A percentile compares a stretch with the other conserved stretches of the same genome.
phyloP scores from a whole-genome alignment of 2,888 invertebrate species.

The Hydropsyche betteni region DNA sequence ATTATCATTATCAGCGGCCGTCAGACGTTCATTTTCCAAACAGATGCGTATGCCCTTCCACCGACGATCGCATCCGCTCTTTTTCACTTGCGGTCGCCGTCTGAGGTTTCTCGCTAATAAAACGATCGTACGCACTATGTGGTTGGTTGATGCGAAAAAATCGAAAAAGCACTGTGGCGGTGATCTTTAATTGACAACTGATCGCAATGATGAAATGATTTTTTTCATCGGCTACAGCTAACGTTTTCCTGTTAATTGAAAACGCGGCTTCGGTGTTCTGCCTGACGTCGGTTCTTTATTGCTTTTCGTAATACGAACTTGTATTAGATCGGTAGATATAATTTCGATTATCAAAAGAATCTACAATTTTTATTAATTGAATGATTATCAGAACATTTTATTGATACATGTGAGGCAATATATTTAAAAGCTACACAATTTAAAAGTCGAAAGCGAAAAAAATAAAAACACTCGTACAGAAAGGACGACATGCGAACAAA shows the following conservation, averaged over 20 bases:
- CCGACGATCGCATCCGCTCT: constrained; percentile 18
- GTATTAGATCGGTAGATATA: too few species aligned
- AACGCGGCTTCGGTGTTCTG: too few species aligned
- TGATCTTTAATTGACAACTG: too few species aligned
- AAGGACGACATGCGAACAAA: constrained; percentile 23
- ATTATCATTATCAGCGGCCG: constrained; percentile 31
- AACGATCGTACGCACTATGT: constrained; percentile 17
- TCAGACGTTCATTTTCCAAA: constrained; percentile 28
- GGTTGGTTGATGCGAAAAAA: constrained; percentile 18
- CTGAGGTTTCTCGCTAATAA: constrained; percentile 29
- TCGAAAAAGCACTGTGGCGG: background rate
- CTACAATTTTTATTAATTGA: too few species aligned
- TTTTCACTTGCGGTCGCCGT: constrained; percentile 16
- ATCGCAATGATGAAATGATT: too few species aligned
- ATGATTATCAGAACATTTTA: too few species aligned
- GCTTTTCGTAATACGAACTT: too few species aligned
- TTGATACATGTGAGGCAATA: too few species aligned
- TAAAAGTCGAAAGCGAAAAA: constrained; percentile 1
- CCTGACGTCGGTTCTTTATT: too few species aligned
- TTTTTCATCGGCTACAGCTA: too few species aligned
- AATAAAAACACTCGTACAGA: background rate
- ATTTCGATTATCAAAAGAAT: too few species aligned
- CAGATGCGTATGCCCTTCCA: constrained; percentile 20
- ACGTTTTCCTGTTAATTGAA: too few species aligned
- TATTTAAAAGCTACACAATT: background rate